Base-by-base conservation (phyloP, 2,113 vertebrate species). In the Ovis canadensis region DNA sequence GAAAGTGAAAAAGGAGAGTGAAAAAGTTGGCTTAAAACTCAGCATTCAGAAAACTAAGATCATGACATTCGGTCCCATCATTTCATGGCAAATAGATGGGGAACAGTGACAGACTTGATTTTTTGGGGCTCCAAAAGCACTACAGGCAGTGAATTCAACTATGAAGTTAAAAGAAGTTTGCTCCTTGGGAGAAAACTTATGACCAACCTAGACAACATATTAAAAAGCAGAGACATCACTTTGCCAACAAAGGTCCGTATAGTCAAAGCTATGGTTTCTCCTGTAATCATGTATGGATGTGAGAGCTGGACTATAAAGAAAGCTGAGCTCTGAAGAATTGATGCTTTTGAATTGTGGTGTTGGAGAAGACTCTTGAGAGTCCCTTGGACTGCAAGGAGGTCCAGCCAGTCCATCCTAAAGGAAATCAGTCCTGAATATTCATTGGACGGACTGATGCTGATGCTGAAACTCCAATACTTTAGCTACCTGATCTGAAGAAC, bases 61-160 rank as follows among this genome's bases (percentile, higher is more conserved):
- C 62, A n/a, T n/a, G 62, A 31, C 31, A 64, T 64, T 16, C 0
- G 7, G 62, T 17, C 62, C 15, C 31, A 64, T 64, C 31, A 64
- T 31, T 64, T n/a, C 62, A 64, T 64, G 62, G 15, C 7, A 64
- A 64, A 64, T 64, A 64, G 62, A 64, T 64, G 31, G 15, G 15
- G 31, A 64, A n/a, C 15, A 64, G 15, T 64, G 31, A 8, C 62
- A n/a, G 31, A 64, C 62, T 64, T 64, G 33, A n/a, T 64, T n/a
- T 64, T 8, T 1, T 0, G 0, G 31, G 62, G 31, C 15, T 64
- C 62, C 62, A 64, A 64, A 64, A 64, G 17, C 31, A 64, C 62
- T 64, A 16, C 31, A n/a, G 62, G 33, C 7, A 8, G 62, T 64
- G 62, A 64, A 17, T 64, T 31, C 62, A 17, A 3, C 31, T 31